Evolutionary conservation across 2,888 invertebrate species (phyloP).

Genomic region (Cancer borealis): DNA sequence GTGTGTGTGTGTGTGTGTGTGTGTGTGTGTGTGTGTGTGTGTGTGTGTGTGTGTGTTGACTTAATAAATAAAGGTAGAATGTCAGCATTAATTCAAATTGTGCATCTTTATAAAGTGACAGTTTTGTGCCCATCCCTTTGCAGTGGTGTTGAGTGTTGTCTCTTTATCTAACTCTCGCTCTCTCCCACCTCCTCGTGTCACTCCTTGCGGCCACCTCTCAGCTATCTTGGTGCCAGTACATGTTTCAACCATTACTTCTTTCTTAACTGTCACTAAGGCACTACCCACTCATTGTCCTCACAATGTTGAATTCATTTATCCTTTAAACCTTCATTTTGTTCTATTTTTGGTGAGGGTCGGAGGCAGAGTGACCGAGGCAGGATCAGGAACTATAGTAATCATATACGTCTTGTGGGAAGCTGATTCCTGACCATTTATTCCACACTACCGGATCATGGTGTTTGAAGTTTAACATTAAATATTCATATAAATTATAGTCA

Average conservation of each 20-base stretch:
- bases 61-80: not conserved
- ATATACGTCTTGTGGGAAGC: not conserved
- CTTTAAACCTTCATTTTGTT: not conserved
- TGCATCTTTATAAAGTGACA: not conserved
- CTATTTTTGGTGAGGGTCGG: not conserved
- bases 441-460: not conserved
- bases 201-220: not conserved
- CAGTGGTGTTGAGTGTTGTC: not conserved
- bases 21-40: not conserved
- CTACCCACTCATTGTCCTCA: not conserved
- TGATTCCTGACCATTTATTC: not conserved
- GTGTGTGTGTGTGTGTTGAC: not conserved
- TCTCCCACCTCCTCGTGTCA: not conserved
- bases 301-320: not conserved
- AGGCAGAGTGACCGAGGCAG: not conserved
- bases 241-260: not conserved
- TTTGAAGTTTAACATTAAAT: not conserved
- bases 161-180: not conserved
- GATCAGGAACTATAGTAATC: not conserved
- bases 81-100: not conserved
- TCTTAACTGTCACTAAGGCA: not conserved
- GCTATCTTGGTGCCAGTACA: conserved; percentile 13
- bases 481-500: no score
- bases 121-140: not conserved
- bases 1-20: conserved; percentile 13